Conservation (phyloP, 2,888 invertebrate species). For the Oeneis ivallda region DNA sequence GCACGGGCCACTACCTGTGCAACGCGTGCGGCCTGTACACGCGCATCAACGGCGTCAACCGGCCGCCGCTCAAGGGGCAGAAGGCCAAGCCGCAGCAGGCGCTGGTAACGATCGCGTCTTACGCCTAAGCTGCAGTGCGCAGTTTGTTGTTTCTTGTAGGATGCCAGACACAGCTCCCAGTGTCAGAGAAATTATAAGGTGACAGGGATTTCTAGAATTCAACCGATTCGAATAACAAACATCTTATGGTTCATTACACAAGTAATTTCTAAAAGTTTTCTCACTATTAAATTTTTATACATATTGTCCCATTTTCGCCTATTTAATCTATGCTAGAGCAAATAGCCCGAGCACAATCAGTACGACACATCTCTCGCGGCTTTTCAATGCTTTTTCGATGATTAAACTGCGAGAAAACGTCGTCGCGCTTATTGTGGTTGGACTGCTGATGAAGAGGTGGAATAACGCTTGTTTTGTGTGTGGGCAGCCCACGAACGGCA, state of each 20-base stretch:
- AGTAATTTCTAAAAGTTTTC: neutral
- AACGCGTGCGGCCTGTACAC: slow-evolving; percentile 99
- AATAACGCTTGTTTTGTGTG: neutral
- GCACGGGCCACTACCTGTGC: slow-evolving; percentile 99
- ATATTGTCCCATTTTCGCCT: too few species aligned
- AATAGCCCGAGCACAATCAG: neutral
- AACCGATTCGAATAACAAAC: too few species aligned
- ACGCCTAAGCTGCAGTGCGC: too few species aligned
- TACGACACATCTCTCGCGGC: neutral
- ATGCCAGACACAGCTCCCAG: too few species aligned
- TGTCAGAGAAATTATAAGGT: neutral
- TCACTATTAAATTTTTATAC: neutral
- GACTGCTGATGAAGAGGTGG: too few species aligned
- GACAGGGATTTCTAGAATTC: too few species aligned
- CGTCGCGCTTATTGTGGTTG: neutral
- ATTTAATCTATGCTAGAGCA: too few species aligned
- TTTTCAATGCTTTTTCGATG: neutral
- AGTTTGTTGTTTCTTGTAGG: too few species aligned
- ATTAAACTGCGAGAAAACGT: neutral
- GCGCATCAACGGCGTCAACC: slow-evolving; percentile 86
- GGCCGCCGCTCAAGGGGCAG: slow-evolving; percentile 86
- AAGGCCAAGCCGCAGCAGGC: slow-evolving; percentile 84
- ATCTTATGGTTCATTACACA: too few species aligned
- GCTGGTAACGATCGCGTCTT: slow-evolving; percentile 51
- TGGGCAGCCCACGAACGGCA: neutral